These are phyloP conservation scores for Sinhomidia bicolor DNA, from an alignment of 2,888 invertebrate species.

Conservation along the genomic window DNA sequence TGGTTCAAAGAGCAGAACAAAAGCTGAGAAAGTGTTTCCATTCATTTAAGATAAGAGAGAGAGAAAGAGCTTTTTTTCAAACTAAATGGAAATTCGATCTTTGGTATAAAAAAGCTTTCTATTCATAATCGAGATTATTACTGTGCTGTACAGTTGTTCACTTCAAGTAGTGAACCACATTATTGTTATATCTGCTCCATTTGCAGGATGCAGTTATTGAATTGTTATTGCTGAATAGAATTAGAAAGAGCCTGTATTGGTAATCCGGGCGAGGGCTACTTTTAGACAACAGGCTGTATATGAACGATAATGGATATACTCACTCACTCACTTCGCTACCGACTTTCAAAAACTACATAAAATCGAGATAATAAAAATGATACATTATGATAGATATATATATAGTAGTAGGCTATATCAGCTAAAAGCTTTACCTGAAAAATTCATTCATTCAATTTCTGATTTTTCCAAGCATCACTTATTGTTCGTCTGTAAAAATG, in stretches of 20 bases:
- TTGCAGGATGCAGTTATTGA: slow-evolving; percentile 12
- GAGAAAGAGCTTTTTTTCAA: neutral
- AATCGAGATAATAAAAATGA: neutral
- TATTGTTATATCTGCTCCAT: slow-evolving; percentile 1
- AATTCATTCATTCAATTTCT: too few species aligned
- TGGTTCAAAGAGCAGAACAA: neutral
- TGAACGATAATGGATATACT: neutral
- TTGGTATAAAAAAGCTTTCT: slow-evolving; percentile 27
- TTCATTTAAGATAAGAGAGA: neutral
- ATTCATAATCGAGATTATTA: neutral
- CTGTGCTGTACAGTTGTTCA: slow-evolving; percentile 53
- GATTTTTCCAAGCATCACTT: neutral
- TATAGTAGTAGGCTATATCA: too few species aligned
- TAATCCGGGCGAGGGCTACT: neutral
- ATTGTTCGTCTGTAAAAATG: too few species aligned
- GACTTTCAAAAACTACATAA: neutral
- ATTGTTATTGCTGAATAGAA: slow-evolving; percentile 41
- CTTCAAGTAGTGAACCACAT: slow-evolving; percentile 65
- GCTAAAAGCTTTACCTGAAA: too few species aligned
- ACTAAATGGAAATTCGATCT: slow-evolving; percentile 29
- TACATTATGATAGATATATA: too few species aligned
- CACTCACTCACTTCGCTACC: neutral
- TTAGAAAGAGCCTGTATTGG: too few species aligned
- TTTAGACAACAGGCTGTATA: too few species aligned
- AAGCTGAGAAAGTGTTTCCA: slow-evolving; percentile 13